Percentiles rank a stretch among this genome's conserved stretches.
Conservation (phyloP, 2,888 invertebrate genomes). For the Netelia virgata region DNA sequence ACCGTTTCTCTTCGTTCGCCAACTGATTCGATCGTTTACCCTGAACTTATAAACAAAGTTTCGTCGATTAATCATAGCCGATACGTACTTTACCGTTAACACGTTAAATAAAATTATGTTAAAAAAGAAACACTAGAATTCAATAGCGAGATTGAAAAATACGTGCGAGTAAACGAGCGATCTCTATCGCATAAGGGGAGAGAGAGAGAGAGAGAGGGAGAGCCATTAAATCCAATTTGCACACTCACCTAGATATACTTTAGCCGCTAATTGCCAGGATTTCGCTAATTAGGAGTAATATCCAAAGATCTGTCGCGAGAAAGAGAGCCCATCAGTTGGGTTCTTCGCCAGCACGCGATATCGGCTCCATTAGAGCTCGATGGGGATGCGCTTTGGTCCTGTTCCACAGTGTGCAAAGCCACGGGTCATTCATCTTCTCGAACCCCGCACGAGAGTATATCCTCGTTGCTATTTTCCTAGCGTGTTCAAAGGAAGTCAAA, state of each 20-base stretch:
- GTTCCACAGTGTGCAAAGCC: neutral
- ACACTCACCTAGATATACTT: neutral
- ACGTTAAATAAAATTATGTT: neutral
- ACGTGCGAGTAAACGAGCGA: neutral
- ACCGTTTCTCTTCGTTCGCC: too few species aligned
- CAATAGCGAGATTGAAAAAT: neutral
- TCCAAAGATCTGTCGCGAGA: conserved; percentile 4
- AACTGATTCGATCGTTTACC: too few species aligned
- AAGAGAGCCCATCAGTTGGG: neutral
- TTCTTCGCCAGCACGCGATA: neutral
- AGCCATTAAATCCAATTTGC: conserved; percentile 1
- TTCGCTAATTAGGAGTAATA: conserved; percentile 44
- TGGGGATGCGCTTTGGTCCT: neutral
- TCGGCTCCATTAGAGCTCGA: neutral
- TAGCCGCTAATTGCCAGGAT: conserved; percentile 41
- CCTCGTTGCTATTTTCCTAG: neutral
- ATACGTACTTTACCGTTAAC: too few species aligned
- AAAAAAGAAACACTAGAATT: neutral
- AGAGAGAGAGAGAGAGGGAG: conserved; percentile 1
- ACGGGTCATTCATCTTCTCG: neutral
- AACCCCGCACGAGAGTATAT: neutral
- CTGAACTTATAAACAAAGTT: too few species aligned
- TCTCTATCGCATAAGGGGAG: neutral
- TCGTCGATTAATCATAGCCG: too few species aligned
- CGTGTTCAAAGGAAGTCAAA: conserved; percentile 4